Base-by-base conservation (phyloP, 2,113 vertebrate genomes). In the Scytalopus superciliaris region DNA sequence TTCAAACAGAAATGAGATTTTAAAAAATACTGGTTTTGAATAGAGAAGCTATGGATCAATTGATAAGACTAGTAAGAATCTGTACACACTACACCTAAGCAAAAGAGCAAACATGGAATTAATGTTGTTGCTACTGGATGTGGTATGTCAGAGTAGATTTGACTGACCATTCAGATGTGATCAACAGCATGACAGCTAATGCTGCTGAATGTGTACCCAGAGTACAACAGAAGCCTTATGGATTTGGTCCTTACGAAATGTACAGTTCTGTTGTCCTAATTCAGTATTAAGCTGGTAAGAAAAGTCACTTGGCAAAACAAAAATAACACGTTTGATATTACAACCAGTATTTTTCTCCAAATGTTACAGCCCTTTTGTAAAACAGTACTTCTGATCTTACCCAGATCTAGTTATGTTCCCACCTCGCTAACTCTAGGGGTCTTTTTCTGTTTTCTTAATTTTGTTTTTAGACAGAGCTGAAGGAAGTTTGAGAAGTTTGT, bases 281-380 rank as follows among this genome's bases (percentile, higher is more conserved):
- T 76, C 49, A 79, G 6, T 45, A 79, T 45, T n/a, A 68, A 92
- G 44, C 11, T 68, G 14, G 15, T 73, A 27, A 87, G 56, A 91
- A 85, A 78, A 88, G 45, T 37, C 57, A 82, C 19, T 76, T 28
- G 68, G 14, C 64, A 75, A 91, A 89, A 81, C 31, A 70, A 59
- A 67, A 69, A 7, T 23, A 66, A 57, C 14, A 21, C 2, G 8
- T 52, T 90, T 56, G 31, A 37, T 77, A 70, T 18, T 89, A n/a
- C 77, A 66, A 80, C 40, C 13, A 15, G 5, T 27, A 24, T 37
- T 94, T 81, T 63, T 45, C 44, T 74, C 39, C 35, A 78, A 31
- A 55, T 16, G 10, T 84, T 80, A 75, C 0, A 0, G 24, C 12
- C 45, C 53, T 78, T 64, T 53, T 53, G 9, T 67, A 62, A 49